Conservation (phyloP, 2,888 invertebrate species). For the Archips crataeganus region DNA sequence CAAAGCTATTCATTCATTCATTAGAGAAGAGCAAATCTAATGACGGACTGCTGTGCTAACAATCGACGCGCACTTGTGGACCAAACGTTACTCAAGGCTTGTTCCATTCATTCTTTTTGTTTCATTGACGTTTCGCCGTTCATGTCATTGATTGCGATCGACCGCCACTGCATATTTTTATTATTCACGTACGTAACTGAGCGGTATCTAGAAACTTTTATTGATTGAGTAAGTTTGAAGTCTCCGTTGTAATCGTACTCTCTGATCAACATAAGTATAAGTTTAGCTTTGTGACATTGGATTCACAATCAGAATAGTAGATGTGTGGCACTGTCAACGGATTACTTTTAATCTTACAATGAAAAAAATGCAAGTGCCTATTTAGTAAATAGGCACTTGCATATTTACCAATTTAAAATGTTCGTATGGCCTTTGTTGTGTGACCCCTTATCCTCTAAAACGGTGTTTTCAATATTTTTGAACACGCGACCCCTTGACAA, state of each 20-base stretch:
- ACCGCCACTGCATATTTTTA: conserved; percentile 17
- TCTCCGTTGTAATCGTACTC: not conserved
- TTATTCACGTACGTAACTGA: conserved; percentile 3
- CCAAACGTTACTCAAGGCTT: conserved; percentile 54
- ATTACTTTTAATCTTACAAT: not conserved
- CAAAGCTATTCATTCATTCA: conserved; percentile 37
- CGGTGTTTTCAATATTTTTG: too few relatives aligned
- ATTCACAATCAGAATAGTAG: not conserved
- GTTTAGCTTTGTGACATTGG: not conserved
- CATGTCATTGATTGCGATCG: conserved; percentile 43
- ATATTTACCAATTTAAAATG: too few relatives aligned
- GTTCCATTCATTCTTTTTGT: conserved; percentile 58
- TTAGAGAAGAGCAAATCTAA: conserved; percentile 38
- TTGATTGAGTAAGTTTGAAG: conserved; percentile 2
- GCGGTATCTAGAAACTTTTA: not conserved
- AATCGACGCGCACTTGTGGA: conserved; percentile 44
- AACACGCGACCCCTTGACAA: too few relatives aligned
- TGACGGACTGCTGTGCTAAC: conserved; percentile 19
- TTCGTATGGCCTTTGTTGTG: too few relatives aligned
- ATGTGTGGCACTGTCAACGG: not conserved
- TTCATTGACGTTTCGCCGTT: conserved; percentile 63
- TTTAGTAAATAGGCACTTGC: too few relatives aligned
- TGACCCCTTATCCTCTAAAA: too few relatives aligned
- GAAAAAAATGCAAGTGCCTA: too few relatives aligned
- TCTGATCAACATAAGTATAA: not conserved